A percentile compares a stretch with the other conserved stretches of the same genome.
These are phyloP conservation scores for Eilema griseolum DNA, from an alignment of 2,888 invertebrate species.

Conservation along the genomic window DNA sequence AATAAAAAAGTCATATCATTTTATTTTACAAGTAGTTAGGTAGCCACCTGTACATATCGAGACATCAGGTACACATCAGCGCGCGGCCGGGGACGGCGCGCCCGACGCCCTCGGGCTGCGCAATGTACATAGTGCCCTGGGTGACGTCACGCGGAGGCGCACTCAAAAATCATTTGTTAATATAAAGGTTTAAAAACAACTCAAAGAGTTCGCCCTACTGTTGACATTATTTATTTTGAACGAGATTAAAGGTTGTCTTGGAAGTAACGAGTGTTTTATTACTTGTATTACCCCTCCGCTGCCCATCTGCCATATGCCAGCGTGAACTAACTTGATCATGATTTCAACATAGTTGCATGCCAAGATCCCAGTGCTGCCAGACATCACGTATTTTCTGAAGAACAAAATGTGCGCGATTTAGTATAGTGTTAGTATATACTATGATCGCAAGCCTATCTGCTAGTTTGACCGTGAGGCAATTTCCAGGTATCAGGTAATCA, in stretches of 20 bases:
- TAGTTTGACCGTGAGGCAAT: too few species aligned
- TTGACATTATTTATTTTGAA: constrained; percentile 84
- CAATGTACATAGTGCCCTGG: too few species aligned
- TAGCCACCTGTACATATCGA: constrained; percentile 7
- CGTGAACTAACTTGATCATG: too few species aligned
- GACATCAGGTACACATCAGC: background rate
- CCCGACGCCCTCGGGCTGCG: too few species aligned
- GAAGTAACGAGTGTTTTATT: constrained; percentile 67
- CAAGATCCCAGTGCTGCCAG: too few species aligned
- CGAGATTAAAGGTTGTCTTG: constrained; percentile 85
- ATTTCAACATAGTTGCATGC: too few species aligned
- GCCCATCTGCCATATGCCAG: too few species aligned
- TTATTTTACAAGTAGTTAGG: constrained; percentile 1
- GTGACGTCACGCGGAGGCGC: constrained; percentile 59
- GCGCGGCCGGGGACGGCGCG: background rate
- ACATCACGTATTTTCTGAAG: too few species aligned
- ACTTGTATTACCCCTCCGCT: background rate
- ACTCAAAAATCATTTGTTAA: constrained; percentile 77
- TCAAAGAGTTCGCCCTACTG: constrained; percentile 85
- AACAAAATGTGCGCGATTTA: too few species aligned
- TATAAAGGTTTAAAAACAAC: constrained; percentile 76
- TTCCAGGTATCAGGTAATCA: too few species aligned
- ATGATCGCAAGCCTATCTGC: too few species aligned
- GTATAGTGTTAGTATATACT: too few species aligned
- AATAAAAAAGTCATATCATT: background rate